Conservation (phyloP, 1,140 invertebrate species). For the Lepidostoma basale region DNA sequence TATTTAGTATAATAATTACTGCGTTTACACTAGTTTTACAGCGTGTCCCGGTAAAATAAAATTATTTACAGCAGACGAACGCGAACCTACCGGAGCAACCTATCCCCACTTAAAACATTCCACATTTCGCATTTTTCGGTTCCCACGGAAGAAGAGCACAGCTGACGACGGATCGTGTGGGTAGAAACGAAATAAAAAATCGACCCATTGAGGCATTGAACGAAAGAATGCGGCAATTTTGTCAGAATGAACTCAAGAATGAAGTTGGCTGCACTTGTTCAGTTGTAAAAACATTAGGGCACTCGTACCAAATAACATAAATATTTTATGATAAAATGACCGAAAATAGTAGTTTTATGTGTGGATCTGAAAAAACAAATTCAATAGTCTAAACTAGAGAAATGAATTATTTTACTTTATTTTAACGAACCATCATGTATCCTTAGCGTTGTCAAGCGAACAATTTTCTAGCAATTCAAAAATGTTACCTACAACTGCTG, state of each 20-base stretch:
- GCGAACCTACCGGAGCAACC: neutral
- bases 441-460: neutral
- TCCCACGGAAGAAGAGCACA: conserved; percentile 19
- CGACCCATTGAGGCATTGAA: neutral
- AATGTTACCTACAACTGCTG: neutral
- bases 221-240: conserved; percentile 35
- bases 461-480: neutral
- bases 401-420: too few species aligned
- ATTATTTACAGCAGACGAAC: neutral
- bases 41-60: too few species aligned
- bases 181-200: conserved; percentile 28
- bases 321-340: neutral
- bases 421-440: too few species aligned
- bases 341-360: neutral
- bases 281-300: too few species aligned
- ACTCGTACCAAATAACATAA: neutral
- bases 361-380: neutral
- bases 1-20: too few species aligned
- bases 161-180: neutral
- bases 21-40: too few species aligned
- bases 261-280: neutral
- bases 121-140: conserved; percentile 28
- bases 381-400: neutral
- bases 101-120: conserved; percentile 20
- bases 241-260: conserved; percentile 28